These are phyloP conservation scores for Zaprionus lachaisei DNA, from an alignment of 1,140 invertebrate species.

Conservation along the genomic window DNA sequence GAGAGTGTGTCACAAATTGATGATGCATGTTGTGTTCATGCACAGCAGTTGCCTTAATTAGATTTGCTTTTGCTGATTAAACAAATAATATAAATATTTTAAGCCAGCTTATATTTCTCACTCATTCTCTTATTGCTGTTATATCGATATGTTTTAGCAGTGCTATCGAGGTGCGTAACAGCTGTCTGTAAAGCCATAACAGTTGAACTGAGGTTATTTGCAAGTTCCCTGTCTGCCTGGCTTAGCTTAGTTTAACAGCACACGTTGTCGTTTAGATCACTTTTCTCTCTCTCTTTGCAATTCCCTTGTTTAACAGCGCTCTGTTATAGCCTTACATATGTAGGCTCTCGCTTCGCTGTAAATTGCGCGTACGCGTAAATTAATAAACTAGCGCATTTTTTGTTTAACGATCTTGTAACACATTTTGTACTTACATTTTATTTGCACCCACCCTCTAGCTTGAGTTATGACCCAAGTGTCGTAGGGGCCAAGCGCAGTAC, in stretches of 20 bases:
- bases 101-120: background rate
- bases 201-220: background rate
- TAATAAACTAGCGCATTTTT: conserved; percentile 33
- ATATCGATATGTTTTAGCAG: background rate
- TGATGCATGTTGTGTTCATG: conserved; percentile 1
- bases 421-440: conserved; percentile 34
- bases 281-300: too few species aligned
- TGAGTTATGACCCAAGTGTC: conserved; percentile 49
- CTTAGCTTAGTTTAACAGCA: background rate
- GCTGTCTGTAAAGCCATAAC: background rate
- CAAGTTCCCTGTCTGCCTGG: background rate
- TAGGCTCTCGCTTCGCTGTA: background rate
- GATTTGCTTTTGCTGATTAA: conserved; percentile 1
- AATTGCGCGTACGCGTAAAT: conserved; percentile 7
- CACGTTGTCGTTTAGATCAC: background rate
- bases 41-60: background rate
- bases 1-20: conserved; percentile 31
- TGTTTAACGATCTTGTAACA: conserved; percentile 19
- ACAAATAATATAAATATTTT: background rate
- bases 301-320: too few species aligned
- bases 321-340: background rate
- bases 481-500: background rate
- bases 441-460: conserved; percentile 20
- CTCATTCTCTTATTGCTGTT: background rate
- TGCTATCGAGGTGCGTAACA: background rate